Base-by-base conservation (phyloP, 1,140 invertebrate species). In the Halesus radiatus region DNA sequence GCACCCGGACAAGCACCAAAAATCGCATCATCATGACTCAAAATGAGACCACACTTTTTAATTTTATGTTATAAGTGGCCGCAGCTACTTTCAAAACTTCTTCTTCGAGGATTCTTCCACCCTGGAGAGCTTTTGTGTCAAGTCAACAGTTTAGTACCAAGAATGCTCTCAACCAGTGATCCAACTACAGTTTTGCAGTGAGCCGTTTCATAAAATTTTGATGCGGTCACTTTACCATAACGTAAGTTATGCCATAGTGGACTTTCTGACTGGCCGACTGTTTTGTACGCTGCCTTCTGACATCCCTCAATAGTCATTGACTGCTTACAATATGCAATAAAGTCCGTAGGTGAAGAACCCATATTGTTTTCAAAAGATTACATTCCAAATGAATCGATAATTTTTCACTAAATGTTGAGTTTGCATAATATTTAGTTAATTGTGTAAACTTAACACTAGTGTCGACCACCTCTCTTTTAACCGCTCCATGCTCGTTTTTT, bases 201-300 rank as follows among this genome's bases (percentile, higher is more conserved):
- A 60, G n/a, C 20, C 8, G 20, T 1, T 22, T 22, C 58, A 60
- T 60, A 22, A 60, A 60, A 60, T 7, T 60, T 37, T 10, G 37
- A 60, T 26, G 20, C 20, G 1, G n/a, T 60, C 58, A 60, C 54
- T 10, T n/a, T 56, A 56, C 54, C 54, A 20, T 56, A 56, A 22
- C 54, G n/a, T 56, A 56, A 18, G 4, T 56, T 56, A 56, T 56
- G 54, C 54, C 54, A 56, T 56, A 56, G 54, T 56, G n/a, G n/a
- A 56, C 4, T 56, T n/a, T 56, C 54, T 4, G 54, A 56, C 54
- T 56, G 54, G 54, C 54, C 54, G n/a, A 56, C n/a, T 18, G 54
- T 56, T 18, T 56, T 3, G 18, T 56, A 56, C n/a, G 54, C 54
- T 56, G 54, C 54, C 54, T 56, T 56, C 54, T 56, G 54, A 56